Percentiles rank a stretch among this genome's conserved stretches.
Evolutionary conservation across 2,113 vertebrate species (phyloP).

Genomic region (Alces alces): DNA sequence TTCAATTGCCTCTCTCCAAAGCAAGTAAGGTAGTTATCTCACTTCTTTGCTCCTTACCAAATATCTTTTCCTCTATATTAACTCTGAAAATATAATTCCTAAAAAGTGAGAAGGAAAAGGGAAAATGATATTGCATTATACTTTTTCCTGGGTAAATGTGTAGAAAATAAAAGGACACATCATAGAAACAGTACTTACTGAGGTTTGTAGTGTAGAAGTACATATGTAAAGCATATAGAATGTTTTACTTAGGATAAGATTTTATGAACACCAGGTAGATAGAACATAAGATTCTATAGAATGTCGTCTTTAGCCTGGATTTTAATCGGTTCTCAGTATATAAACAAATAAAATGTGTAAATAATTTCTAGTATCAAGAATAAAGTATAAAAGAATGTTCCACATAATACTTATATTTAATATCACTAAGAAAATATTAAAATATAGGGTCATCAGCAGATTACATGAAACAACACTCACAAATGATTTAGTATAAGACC

Average conservation of each 20-base stretch:
- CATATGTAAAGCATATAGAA: background rate
- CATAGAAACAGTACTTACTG: background rate
- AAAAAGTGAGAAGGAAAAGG: background rate
- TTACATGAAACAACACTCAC: background rate
- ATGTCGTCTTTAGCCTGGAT: background rate
- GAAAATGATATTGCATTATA: background rate
- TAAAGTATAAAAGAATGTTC: background rate
- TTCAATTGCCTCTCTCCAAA: background rate
- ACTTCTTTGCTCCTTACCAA: background rate
- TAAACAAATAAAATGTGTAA: background rate
- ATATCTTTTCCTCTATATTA: background rate
- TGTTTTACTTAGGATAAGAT: background rate
- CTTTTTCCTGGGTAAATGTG: background rate
- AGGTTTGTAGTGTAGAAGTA: background rate
- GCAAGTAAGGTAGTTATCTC: background rate
- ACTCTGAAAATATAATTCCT: background rate
- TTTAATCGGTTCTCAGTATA: background rate
- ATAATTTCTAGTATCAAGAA: background rate
- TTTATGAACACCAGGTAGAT: background rate
- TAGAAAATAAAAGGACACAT: background rate
- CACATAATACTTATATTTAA: background rate
- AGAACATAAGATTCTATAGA: background rate
- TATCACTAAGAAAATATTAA: background rate
- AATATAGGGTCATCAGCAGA: background rate
- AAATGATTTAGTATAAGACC: background rate